These are phyloP conservation scores for Amphibalanus amphitrite DNA, from an alignment of 1,140 invertebrate genomes.

Conservation along the genomic window DNA sequence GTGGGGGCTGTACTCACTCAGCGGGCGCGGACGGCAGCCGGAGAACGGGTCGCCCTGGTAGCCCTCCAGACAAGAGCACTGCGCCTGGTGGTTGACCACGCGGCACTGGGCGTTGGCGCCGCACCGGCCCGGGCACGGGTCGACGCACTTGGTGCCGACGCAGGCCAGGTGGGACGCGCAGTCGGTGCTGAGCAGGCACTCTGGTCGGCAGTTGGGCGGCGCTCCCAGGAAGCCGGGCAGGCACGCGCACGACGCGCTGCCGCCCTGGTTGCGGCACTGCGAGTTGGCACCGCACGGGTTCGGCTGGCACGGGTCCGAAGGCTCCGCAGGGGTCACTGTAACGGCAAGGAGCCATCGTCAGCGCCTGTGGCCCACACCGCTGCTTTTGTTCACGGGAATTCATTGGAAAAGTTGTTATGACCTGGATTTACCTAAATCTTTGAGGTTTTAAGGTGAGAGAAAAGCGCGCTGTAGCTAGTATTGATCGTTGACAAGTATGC, in stretches of 20 bases:
- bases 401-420: no score
- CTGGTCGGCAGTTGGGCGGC: slow-evolving; percentile 39
- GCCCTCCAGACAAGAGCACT: slow-evolving; percentile 15
- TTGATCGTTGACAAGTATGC: no score
- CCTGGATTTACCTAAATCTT: no score
- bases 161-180: slow-evolving; percentile 58
- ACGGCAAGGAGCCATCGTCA: not conserved
- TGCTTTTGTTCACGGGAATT: no score
- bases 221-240: slow-evolving; percentile 39
- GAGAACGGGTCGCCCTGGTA: slow-evolving; percentile 14
- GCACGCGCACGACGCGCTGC: slow-evolving; percentile 42
- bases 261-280: slow-evolving; percentile 36
- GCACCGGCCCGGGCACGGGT: slow-evolving; percentile 65
- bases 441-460: no score
- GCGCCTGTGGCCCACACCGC: no score
- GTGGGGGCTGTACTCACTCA: slow-evolving; percentile 5
- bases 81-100: slow-evolving; percentile 13
- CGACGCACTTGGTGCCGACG: slow-evolving; percentile 62
- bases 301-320: slow-evolving; percentile 50
- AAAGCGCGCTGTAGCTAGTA: no score
- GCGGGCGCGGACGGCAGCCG: slow-evolving; percentile 9
- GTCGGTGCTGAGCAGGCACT: slow-evolving; percentile 57
- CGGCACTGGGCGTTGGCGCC: slow-evolving; percentile 30
- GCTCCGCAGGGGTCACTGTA: not conserved
- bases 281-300: slow-evolving; percentile 54